Base-by-base conservation (phyloP, 2,888 invertebrate species). In the Gortyna flavago region DNA sequence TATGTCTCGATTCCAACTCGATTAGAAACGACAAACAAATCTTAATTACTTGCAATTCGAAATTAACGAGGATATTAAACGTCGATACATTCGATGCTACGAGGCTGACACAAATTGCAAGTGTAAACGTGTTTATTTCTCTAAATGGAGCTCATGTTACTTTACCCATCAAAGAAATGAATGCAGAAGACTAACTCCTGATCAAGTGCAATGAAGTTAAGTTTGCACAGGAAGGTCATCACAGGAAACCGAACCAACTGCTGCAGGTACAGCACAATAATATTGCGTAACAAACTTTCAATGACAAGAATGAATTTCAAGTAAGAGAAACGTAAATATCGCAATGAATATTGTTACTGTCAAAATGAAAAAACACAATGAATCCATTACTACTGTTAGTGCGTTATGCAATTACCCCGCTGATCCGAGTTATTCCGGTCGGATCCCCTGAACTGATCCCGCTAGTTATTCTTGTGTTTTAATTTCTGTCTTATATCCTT, bases 51-150 rank as follows among this genome's bases (percentile, higher is more conserved):
- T 57, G 84, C 79, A 71, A 76, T 79, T 76, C 25, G 25, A 57
- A 79, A 72, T 75, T 71, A 73, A 86, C 57, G 86, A 83, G 57
- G 72, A 79, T 67, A 84, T 83, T 73, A 75, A 79, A 86, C 75
- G 68, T 73, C 75, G 79, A 85, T 85, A 81, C 62, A 67, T 74
- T 81, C 38, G 59, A 79, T 51, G 54, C 61, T 79, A 71, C 59
- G 61, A 61, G 32, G 44, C 70, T 79, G 79, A 83, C 75, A 86
- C 72, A 86, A 84, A 75, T 84, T 83, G 72, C 61, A 64, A 75
- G 65, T 78, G 73, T 72, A 83, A 84, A 83, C 72, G 65, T 70
- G 83, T 83, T 79, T 84, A 79, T 75, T 83, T 83, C 85, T 74
- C 64, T 74, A 51, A 82, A 77, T 77, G 64, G 72, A 73, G 62